phyloP scores from a whole-genome alignment of 2,113 vertebrate species.

The Oxyura jamaicensis region DNA sequence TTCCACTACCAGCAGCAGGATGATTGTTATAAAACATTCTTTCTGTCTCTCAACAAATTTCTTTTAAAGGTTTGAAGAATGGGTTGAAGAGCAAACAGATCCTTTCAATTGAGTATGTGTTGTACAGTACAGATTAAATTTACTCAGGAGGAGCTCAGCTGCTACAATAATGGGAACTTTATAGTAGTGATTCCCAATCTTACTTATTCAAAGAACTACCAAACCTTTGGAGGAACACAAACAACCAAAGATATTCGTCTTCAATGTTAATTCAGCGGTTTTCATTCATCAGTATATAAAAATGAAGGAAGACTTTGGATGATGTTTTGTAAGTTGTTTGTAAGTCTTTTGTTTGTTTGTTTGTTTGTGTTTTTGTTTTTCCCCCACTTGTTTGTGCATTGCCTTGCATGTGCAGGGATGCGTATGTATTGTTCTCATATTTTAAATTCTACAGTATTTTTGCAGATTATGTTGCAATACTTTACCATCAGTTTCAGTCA shows the following conservation, averaged over 20 bases:
- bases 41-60: not conserved
- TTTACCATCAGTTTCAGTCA: not conserved
- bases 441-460: not conserved
- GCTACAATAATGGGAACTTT: not conserved
- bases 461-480: not conserved
- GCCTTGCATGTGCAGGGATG: not conserved
- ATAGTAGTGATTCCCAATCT: not conserved
- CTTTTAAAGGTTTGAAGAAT: not conserved
- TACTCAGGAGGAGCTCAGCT: not conserved
- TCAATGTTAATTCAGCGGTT: not conserved
- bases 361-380: not conserved
- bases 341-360: too few species aligned
- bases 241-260: not conserved
- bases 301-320: not conserved
- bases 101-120: not conserved
- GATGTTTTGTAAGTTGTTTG: not conserved
- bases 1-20: not conserved
- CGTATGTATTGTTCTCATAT: not conserved
- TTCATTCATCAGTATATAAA: not conserved
- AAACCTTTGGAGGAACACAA: not conserved
- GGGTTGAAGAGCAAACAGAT: slow-evolving; percentile 21
- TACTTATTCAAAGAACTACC: not conserved
- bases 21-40: not conserved
- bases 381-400: not conserved
- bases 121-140: not conserved